These are phyloP conservation scores for Molothrus ater DNA, from an alignment of 2,797 vertebrate genomes.

Conservation along the genomic window DNA sequence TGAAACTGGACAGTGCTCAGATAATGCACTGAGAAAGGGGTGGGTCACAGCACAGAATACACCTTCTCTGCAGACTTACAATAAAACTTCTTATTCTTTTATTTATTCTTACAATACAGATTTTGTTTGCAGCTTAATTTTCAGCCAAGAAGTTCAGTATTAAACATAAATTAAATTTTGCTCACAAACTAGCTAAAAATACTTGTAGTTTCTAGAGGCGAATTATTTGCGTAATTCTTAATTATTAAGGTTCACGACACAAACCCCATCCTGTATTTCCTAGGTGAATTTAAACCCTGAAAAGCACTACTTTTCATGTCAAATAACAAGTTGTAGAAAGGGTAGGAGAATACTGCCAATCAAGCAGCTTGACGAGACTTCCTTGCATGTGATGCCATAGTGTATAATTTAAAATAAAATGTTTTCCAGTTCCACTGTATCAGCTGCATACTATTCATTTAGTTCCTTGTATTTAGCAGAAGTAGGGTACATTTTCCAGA, in stretches of 20 bases:
- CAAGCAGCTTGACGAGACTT: background rate
- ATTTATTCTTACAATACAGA: background rate
- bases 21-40: background rate
- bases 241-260: background rate
- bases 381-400: background rate
- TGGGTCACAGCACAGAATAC: background rate
- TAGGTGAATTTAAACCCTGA: background rate
- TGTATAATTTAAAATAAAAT: background rate
- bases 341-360: background rate
- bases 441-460: background rate
- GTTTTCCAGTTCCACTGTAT: slow-evolving; percentile 11
- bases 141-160: background rate
- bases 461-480: slow-evolving; percentile 55
- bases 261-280: background rate
- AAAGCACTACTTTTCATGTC: background rate
- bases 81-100: background rate
- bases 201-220: background rate
- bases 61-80: background rate
- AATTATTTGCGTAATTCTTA: slow-evolving; percentile 4
- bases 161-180: background rate
- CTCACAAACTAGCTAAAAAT: slow-evolving; percentile 18
- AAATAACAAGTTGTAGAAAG: background rate
- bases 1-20: background rate
- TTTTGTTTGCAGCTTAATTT: background rate
- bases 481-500: slow-evolving; percentile 48